phyloP scores from a whole-genome alignment of 2,888 invertebrate genomes.

The Neoscelio sp. region DNA sequence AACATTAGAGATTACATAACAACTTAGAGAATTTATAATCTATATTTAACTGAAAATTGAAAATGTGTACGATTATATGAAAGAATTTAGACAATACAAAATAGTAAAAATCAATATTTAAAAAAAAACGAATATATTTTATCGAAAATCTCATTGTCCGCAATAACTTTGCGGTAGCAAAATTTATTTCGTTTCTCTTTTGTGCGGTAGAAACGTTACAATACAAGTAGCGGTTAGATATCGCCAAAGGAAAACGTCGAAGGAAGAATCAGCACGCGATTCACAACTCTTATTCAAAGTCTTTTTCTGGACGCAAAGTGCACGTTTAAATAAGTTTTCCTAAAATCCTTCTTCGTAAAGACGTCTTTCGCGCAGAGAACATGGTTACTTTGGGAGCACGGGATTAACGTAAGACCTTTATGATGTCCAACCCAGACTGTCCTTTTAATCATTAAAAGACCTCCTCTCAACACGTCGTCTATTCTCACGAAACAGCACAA shows the following conservation, averaged over 20 bases:
- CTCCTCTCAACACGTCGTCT: conserved; percentile 30
- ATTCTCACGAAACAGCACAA: conserved; percentile 48
- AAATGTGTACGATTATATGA: too few species aligned
- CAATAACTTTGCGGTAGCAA: background rate
- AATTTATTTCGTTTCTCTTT: conserved; percentile 1
- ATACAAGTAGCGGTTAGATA: conserved; percentile 15
- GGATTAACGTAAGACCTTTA: conserved; percentile 63
- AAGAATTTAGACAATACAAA: too few species aligned
- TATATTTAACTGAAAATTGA: too few species aligned
- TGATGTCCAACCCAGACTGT: conserved; percentile 53
- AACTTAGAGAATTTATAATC: too few species aligned
- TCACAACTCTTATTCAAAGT: conserved; percentile 30
- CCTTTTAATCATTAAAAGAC: conserved; percentile 61
- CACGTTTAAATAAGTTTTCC: conserved; percentile 54
- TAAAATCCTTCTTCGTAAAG: conserved; percentile 50
- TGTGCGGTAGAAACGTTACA: conserved; percentile 21
- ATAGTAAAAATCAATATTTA: too few species aligned
- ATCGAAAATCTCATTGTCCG: background rate
- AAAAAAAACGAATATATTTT: too few species aligned
- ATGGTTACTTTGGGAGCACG: conserved; percentile 32
- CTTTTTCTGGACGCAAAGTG: conserved; percentile 47
- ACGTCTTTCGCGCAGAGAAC: conserved; percentile 42
- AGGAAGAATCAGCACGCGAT: conserved; percentile 7
- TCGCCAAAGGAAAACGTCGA: conserved; percentile 12
- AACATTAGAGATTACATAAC: too few species aligned